Percentiles rank a stretch among this genome's conserved stretches.
These are phyloP conservation scores for Rhodeus uyekii DNA, from an alignment of 2,797 vertebrate species.

Conservation along the genomic window DNA sequence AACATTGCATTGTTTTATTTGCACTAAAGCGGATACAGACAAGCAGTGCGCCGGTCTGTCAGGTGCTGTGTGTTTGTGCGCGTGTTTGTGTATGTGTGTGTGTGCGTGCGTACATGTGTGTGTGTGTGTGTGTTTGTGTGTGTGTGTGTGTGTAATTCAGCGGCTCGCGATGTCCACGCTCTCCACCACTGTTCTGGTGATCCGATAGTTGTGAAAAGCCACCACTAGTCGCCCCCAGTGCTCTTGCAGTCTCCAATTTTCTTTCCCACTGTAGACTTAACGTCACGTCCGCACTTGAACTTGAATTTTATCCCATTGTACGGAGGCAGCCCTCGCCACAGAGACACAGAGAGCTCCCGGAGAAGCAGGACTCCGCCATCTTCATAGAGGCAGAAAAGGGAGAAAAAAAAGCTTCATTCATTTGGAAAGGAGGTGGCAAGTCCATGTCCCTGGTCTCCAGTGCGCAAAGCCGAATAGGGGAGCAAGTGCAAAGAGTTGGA, in stretches of 20 bases:
- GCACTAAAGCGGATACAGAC: slow-evolving; percentile 23
- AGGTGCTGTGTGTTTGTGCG: slow-evolving; percentile 9
- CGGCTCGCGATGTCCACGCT: slow-evolving; percentile 62
- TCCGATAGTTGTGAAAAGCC: slow-evolving; percentile 92
- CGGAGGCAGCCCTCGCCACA: slow-evolving; percentile 94
- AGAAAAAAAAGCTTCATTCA: slow-evolving; percentile 70
- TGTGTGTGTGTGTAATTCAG: slow-evolving; percentile 35
- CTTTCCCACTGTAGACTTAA: slow-evolving; percentile 96
- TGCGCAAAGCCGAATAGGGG: slow-evolving; percentile 77
- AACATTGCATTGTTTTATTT: slow-evolving; percentile 5
- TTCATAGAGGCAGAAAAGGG: slow-evolving; percentile 83
- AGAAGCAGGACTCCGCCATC: slow-evolving; percentile 91
- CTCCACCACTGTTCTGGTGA: slow-evolving; percentile 58
- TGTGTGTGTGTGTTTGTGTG: background rate
- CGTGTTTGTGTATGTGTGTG: background rate
- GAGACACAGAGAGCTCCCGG: slow-evolving; percentile 89
- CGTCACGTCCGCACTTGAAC: slow-evolving; percentile 99
- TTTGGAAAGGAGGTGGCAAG: slow-evolving; percentile 63
- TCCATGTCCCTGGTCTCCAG: slow-evolving; percentile 72
- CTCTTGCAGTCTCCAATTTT: slow-evolving; percentile 93
- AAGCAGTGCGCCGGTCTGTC: slow-evolving; percentile 21
- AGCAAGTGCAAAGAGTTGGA: slow-evolving; percentile 84
- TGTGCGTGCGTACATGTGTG: background rate
- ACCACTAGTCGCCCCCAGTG: slow-evolving; percentile 99
- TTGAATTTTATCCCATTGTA: slow-evolving; percentile 99